phyloP scores from a whole-genome alignment of 2,113 vertebrate genomes.

The Turdus rufiventris region DNA sequence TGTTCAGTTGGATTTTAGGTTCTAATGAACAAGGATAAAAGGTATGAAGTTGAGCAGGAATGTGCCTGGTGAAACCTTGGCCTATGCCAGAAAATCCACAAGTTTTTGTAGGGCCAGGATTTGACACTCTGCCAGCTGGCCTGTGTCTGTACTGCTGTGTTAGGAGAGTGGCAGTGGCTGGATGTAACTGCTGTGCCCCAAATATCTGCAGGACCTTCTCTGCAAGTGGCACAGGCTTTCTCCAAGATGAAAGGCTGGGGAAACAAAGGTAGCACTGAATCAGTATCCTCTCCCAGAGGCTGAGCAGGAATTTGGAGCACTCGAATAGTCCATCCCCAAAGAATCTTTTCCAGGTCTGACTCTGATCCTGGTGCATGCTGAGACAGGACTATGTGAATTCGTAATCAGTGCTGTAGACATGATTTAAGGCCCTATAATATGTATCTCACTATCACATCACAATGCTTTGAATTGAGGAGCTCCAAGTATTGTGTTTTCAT shows the following conservation, averaged over 20 bases:
- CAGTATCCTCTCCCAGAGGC: not conserved
- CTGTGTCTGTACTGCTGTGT: not conserved
- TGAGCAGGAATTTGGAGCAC: constrained; percentile 28
- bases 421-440: constrained; percentile 41
- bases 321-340: not conserved
- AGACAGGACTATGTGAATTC: not conserved
- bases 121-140: not conserved
- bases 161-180: not conserved
- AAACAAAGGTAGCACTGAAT: not conserved
- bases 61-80: not conserved
- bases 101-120: not conserved
- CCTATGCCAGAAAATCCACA: not conserved
- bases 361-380: constrained; percentile 3
- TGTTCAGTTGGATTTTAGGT: not conserved
- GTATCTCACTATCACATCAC: constrained; percentile 54
- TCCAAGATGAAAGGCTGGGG: not conserved
- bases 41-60: not conserved
- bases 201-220: not conserved
- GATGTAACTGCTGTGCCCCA: not conserved
- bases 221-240: not conserved
- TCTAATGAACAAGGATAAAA: not conserved
- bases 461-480: not conserved
- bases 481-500: constrained; percentile 18
- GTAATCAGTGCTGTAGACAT: constrained; percentile 24
- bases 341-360: constrained; percentile 19